A percentile compares a stretch with the other conserved stretches of the same genome.
These are phyloP conservation scores for Cheilosia grossa DNA, from an alignment of 2,888 invertebrate species.

Conservation along the genomic window DNA sequence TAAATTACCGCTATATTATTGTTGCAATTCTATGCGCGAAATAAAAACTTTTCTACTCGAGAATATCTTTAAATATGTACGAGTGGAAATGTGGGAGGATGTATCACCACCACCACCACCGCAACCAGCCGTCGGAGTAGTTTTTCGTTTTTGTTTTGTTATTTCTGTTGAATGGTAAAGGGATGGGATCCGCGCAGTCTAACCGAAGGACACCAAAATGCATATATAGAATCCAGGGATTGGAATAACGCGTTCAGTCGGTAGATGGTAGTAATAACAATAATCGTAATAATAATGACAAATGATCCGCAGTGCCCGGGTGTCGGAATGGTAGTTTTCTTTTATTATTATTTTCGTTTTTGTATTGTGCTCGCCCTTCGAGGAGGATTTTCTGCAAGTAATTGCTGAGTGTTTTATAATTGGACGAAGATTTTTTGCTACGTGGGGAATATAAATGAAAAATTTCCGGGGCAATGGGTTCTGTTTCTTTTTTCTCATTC, in stretches of 20 bases:
- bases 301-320: slow-evolving; percentile 67
- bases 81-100: slow-evolving; percentile 11
- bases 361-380: slow-evolving; percentile 38
- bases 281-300: slow-evolving; percentile 74
- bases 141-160: slow-evolving; percentile 30
- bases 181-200: slow-evolving; percentile 19
- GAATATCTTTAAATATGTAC: slow-evolving; percentile 40
- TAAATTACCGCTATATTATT: slow-evolving; percentile 69
- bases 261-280: slow-evolving; percentile 70
- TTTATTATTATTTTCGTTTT: slow-evolving; percentile 71
- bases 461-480: background rate
- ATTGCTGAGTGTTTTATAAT: slow-evolving; percentile 71
- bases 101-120: slow-evolving; percentile 5
- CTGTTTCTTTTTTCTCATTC: background rate
- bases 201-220: slow-evolving; percentile 54
- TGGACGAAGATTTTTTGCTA: slow-evolving; percentile 56
- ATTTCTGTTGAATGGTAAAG: background rate
- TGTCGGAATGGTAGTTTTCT: slow-evolving; percentile 63
- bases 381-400: slow-evolving; percentile 67
- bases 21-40: slow-evolving; percentile 48
- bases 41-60: slow-evolving; percentile 48
- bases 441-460: slow-evolving; percentile 43
- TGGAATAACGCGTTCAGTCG: slow-evolving; percentile 65
- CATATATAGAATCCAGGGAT: slow-evolving; percentile 62
- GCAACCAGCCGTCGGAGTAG: slow-evolving; percentile 16